These are phyloP conservation scores for Avahi laniger DNA, from an alignment of 2,797 vertebrate genomes.

Conservation along the genomic window DNA sequence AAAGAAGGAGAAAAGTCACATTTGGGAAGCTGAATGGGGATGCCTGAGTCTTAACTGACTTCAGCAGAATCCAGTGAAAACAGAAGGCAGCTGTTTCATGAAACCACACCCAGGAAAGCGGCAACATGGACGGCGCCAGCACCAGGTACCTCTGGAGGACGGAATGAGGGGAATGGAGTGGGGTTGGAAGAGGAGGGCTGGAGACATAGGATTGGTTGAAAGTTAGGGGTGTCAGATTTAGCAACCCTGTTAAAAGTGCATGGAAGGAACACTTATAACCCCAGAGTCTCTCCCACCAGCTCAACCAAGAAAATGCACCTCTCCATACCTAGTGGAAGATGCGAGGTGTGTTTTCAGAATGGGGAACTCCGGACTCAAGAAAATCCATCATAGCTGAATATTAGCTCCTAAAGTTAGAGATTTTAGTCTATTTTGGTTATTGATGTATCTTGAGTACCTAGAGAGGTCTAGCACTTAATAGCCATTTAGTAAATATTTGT, in stretches of 20 bases:
- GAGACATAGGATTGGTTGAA: neutral
- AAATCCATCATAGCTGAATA: neutral
- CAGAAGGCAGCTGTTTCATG: neutral
- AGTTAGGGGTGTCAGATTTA: neutral
- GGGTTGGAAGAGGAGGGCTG: neutral
- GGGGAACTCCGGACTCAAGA: neutral
- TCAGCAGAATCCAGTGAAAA: neutral
- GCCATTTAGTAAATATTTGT: slow-evolving; percentile 39
- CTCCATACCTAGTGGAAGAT: neutral
- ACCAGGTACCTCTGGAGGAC: neutral
- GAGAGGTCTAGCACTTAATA: neutral
- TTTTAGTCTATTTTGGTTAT: neutral
- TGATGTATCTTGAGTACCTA: neutral
- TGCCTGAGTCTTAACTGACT: neutral
- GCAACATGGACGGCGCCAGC: neutral
- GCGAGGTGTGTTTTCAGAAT: neutral
- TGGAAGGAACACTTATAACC: neutral
- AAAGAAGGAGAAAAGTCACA: neutral
- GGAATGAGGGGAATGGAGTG: neutral
- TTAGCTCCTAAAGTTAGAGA: neutral
- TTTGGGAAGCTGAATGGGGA: neutral
- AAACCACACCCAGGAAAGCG: neutral
- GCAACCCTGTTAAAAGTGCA: neutral
- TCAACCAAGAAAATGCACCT: neutral
- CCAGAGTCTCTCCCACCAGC: neutral